Conservation (phyloP, 1,140 invertebrate species). For the Drosophila auraria region DNA sequence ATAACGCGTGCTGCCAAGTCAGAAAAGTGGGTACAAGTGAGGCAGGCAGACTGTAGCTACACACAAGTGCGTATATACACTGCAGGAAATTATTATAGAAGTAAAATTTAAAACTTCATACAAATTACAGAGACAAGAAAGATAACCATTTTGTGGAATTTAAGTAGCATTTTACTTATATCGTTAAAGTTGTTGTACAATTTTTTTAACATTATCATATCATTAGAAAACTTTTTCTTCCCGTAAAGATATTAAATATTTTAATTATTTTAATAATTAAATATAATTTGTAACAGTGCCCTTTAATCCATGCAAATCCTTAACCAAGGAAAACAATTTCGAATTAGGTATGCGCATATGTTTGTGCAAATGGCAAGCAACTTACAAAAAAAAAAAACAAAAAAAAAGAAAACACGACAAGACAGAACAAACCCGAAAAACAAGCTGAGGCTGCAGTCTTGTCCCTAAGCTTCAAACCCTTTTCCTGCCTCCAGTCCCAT, state of each 20-base stretch:
- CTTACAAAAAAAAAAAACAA: constrained; percentile 31
- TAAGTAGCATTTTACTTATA: neutral
- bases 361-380: constrained; percentile 69
- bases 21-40: constrained; percentile 4
- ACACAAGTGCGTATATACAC: constrained; percentile 21
- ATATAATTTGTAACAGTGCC: constrained; percentile 13
- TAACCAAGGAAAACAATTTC: constrained; percentile 66
- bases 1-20: constrained; percentile 50
- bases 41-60: constrained; percentile 11
- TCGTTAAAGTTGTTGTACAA: too few species aligned
- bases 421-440: constrained; percentile 35
- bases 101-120: neutral
- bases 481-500: neutral
- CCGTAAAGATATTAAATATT: too few species aligned
- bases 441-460: constrained; percentile 23
- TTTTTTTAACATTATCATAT: too few species aligned
- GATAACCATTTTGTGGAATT: neutral
- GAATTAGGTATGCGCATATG: constrained; percentile 80
- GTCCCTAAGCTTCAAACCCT: constrained; percentile 10
- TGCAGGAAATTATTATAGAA: neutral
- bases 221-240: too few species aligned
- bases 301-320: constrained; percentile 57
- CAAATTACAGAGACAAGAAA: too few species aligned
- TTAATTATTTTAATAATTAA: too few species aligned
- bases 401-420: constrained; percentile 18